Conservation (phyloP, 2,888 invertebrate species). For the Cynaeus angustus region DNA sequence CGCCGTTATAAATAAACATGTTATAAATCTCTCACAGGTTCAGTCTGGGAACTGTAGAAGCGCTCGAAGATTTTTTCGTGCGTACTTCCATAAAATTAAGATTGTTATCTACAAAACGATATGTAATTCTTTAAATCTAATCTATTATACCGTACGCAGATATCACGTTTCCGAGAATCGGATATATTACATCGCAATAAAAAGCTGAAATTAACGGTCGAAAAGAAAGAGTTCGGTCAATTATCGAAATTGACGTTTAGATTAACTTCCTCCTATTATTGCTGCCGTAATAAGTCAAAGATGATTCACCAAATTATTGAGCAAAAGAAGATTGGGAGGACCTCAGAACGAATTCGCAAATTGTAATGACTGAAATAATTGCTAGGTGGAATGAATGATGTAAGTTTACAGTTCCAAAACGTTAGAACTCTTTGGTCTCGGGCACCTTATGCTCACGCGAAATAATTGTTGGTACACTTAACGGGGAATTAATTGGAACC, state of each 20-base stretch:
- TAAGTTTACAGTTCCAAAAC: not conserved
- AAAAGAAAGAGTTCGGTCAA: not conserved
- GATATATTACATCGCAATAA: slow-evolving; percentile 20
- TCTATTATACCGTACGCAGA: slow-evolving; percentile 7
- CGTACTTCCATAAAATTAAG: slow-evolving; percentile 33
- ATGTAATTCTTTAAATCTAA: slow-evolving; percentile 14
- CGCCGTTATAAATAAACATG: slow-evolving; percentile 26
- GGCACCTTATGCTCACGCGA: not conserved
- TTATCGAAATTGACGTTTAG: not conserved
- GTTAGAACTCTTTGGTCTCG: slow-evolving; percentile 4
- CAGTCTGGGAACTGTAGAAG: slow-evolving; percentile 5
- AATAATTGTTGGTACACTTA: not conserved
- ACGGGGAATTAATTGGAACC: slow-evolving; percentile 2
- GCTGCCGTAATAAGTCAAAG: not conserved
- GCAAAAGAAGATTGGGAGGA: too few species aligned
- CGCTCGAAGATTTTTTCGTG: slow-evolving; percentile 9
- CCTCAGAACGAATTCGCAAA: slow-evolving; percentile 10
- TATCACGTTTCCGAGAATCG: slow-evolving; percentile 6
- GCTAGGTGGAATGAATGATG: slow-evolving; percentile 9
- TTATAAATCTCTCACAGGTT: slow-evolving; percentile 26
- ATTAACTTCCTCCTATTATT: too few species aligned
- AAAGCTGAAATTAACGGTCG: not conserved
- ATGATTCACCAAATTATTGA: slow-evolving; percentile 22
- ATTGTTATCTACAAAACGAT: slow-evolving; percentile 30
- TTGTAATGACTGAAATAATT: slow-evolving; percentile 14